phyloP scores from a whole-genome alignment of 2,113 vertebrate genomes.

The Apaloderma vittatum region DNA sequence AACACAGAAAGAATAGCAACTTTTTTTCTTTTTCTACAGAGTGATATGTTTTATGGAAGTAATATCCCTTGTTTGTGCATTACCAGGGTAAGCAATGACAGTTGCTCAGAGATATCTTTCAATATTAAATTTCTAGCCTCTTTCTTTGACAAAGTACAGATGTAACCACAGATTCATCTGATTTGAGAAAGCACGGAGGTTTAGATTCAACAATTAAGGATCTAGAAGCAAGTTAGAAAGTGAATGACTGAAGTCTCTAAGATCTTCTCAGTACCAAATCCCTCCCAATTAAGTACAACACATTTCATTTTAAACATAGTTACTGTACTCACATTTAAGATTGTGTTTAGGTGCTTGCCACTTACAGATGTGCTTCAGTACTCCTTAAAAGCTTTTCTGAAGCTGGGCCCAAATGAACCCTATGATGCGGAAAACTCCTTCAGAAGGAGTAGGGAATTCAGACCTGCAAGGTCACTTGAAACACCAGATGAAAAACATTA shows the following conservation, averaged over 20 bases:
- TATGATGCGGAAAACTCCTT: background rate
- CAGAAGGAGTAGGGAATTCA: background rate
- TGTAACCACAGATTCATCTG: background rate
- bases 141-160: conserved; percentile 1
- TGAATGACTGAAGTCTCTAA: background rate
- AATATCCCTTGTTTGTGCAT: background rate
- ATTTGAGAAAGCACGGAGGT: background rate
- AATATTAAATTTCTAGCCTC: background rate
- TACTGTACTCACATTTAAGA: background rate
- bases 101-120: background rate
- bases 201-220: background rate
- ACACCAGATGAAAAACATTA: background rate
- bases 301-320: background rate
- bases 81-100: background rate
- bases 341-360: background rate
- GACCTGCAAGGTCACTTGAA: background rate
- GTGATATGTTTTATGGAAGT: background rate
- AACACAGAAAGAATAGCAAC: background rate
- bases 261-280: background rate
- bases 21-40: background rate
- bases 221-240: background rate
- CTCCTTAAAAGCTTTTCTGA: background rate
- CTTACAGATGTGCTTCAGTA: background rate
- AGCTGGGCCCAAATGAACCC: background rate
- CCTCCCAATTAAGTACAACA: background rate